These are phyloP conservation scores for Xanthorhoe spadicearia DNA, from an alignment of 2,888 invertebrate species.

Conservation along the genomic window DNA sequence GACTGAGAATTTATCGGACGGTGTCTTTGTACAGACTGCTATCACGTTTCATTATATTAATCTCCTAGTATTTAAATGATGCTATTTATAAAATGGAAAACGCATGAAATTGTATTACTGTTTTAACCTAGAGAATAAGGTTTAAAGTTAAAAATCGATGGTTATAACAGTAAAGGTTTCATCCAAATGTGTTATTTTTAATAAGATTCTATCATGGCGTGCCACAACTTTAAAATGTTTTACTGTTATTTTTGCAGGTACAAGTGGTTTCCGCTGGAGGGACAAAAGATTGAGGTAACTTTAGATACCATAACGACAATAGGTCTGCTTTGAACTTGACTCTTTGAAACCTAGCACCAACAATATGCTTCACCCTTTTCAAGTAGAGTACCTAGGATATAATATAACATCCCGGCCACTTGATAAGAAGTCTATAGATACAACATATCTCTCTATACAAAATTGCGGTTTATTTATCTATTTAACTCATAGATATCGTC, in stretches of 20 bases:
- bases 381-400: background rate
- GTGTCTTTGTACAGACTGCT: background rate
- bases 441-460: too few species aligned
- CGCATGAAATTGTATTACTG: too few species aligned
- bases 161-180: too few species aligned
- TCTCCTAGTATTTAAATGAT: too few species aligned
- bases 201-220: constrained; percentile 1
- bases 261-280: constrained; percentile 20
- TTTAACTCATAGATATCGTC: too few species aligned
- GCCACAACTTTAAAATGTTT: background rate
- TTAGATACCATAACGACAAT: constrained; percentile 28
- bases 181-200: too few species aligned
- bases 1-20: background rate
- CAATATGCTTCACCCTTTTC: background rate
- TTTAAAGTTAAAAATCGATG: too few species aligned
- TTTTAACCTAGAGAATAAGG: too few species aligned
- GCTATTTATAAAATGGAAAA: too few species aligned
- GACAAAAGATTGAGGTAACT: constrained; percentile 32
- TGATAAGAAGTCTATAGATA: too few species aligned
- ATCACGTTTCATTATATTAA: background rate
- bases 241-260: constrained; percentile 25
- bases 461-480: background rate
- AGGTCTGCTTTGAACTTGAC: constrained; percentile 18
- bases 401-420: background rate
- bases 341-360: constrained; percentile 16